Evolutionary conservation across 1,140 invertebrate genomes (phyloP), one percentile per base, ranked within the genome.

Genomic region (Drosophila subobscura): DNA sequence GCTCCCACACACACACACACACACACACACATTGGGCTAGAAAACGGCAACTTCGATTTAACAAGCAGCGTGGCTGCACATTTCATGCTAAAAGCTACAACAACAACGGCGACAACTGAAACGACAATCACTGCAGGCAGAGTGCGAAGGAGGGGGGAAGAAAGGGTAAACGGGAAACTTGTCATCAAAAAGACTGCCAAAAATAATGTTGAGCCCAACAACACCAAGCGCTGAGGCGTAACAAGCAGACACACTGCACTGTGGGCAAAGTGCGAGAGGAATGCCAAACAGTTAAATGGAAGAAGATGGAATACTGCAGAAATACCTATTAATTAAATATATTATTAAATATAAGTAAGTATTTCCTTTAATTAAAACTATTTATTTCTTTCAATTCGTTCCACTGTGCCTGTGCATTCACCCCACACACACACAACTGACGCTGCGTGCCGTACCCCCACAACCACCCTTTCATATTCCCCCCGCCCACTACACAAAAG

Each of bases 1-100:
- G 61, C 74, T 65, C 81, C 74, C 79, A 81, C 81, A 85, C 80
- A 88, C 81, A 85, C 33, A 37, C 81, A 85, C 33, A 37, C 81
- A 20, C 79, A 81, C 81, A 79, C 80, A 88, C 81, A 85, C 33
- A 37, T 37, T 37, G 77, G 81, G 58, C 57, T 68, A 54, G 45
- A 41, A 52, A 58, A 57, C 51, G 53, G 60, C 65, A 71, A 68
- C 57, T 79, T 47, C 50, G 72, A 80, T 71, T 84, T 85, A 80
- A 77, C 74, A 81, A 83, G 79, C 68, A 64, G 64, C 67, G 23
- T 44, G 61, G 10, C 64, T 67, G 50, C 64, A 57, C 27, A 25
- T 50, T 72, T 49, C 55, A 77, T 74, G 74, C 74, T 68, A 80
- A 71, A 64, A 42, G 60, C 70, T 49, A 55, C 57, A 59, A 56